These are phyloP conservation scores for Dermolepida albohirtum DNA, from an alignment of 2,888 invertebrate species.

Conservation along the genomic window DNA sequence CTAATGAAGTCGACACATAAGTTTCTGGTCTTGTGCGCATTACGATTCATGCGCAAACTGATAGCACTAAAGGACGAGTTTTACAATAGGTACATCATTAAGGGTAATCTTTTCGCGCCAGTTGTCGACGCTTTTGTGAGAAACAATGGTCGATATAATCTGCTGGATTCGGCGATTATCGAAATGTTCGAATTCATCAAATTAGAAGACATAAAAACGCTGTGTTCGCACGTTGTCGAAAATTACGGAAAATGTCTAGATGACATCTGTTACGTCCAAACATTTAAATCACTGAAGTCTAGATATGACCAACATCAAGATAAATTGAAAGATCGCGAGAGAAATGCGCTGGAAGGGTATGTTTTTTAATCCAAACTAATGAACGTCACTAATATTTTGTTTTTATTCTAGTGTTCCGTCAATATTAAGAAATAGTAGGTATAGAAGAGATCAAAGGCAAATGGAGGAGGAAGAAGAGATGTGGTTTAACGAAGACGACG, in stretches of 20 bases:
- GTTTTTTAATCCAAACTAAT: slow-evolving; percentile 44
- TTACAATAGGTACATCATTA: slow-evolving; percentile 96
- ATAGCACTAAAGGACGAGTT: slow-evolving; percentile 98
- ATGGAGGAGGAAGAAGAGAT: slow-evolving; percentile 98
- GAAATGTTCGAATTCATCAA: slow-evolving; percentile 99
- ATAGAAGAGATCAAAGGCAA: slow-evolving; percentile 91
- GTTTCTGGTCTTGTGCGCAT: slow-evolving; percentile 95
- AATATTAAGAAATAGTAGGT: slow-evolving; percentile 83
- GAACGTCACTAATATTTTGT: neutral
- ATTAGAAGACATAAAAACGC: slow-evolving; percentile 89
- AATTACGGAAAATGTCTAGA: slow-evolving; percentile 95
- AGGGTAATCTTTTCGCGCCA: slow-evolving; percentile 93
- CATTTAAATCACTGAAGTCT: slow-evolving; percentile 92
- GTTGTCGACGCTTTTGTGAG: slow-evolving; percentile 96
- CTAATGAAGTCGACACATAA: slow-evolving; percentile 97
- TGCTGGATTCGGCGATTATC: slow-evolving; percentile 97
- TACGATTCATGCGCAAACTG: slow-evolving; percentile 97
- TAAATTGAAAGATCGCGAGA: slow-evolving; percentile 86
- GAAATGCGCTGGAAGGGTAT: slow-evolving; percentile 79
- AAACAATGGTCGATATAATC: slow-evolving; percentile 98
- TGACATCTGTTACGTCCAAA: slow-evolving; percentile 97
- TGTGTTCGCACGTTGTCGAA: slow-evolving; percentile 95
- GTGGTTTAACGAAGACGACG: slow-evolving; percentile 99
- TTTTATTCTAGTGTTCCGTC: slow-evolving; percentile 75
- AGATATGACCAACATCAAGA: slow-evolving; percentile 94